Evolutionary conservation across 2,888 invertebrate species (phyloP).

Genomic region (Omphaloscelis lunosa): DNA sequence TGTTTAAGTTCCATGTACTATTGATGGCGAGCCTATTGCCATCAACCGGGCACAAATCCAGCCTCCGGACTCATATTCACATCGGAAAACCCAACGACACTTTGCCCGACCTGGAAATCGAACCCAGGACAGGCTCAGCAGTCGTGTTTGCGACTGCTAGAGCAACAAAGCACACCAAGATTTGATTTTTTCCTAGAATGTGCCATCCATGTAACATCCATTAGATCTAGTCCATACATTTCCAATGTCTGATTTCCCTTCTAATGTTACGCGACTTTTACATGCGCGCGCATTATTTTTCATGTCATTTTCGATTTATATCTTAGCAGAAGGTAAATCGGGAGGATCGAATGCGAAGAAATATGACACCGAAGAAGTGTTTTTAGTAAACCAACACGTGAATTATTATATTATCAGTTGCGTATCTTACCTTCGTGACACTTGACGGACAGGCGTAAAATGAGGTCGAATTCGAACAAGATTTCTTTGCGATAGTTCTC

Average conservation of each 20-base stretch:
- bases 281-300: constrained; percentile 38
- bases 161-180: not conserved
- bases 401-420: constrained; percentile 42
- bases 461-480: constrained; percentile 29
- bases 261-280: constrained; percentile 27
- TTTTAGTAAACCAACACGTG: constrained; percentile 25
- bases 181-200: not conserved
- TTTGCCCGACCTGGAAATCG: not conserved
- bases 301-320: constrained; percentile 40
- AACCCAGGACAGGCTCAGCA: too few species aligned
- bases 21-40: not conserved
- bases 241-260: constrained; percentile 22
- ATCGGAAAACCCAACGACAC: not conserved
- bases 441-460: constrained; percentile 60
- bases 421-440: constrained; percentile 56
- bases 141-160: not conserved
- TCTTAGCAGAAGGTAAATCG: constrained; percentile 26
- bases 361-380: constrained; percentile 13
- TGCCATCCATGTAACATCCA: constrained; percentile 1
- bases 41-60: not conserved
- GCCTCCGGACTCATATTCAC: not conserved
- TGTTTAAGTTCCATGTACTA: not conserved
- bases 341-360: constrained; percentile 21
- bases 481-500: constrained; percentile 44
- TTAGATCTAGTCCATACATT: constrained; percentile 30